Evolutionary conservation across 2,888 invertebrate genomes (phyloP).

Genomic region (Scaeva pyrastri): DNA sequence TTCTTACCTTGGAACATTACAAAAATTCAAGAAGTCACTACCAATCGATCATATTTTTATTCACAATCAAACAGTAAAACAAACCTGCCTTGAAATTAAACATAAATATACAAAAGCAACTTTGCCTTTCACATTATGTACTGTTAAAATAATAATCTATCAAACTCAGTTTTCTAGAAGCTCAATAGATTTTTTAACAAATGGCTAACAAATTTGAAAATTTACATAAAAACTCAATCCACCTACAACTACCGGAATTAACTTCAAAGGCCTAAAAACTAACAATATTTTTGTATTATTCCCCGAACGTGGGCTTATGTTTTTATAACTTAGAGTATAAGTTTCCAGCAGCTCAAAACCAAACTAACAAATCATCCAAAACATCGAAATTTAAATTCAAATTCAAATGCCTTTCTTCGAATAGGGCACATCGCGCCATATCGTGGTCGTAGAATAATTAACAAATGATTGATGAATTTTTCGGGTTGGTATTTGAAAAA

Average conservation of each 20-base stretch:
- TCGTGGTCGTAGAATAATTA: conserved; percentile 41
- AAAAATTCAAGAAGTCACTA: background rate
- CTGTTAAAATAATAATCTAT: conserved; percentile 15
- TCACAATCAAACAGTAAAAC: background rate
- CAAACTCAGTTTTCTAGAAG: conserved; percentile 9
- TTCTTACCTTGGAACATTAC: background rate
- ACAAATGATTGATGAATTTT: conserved; percentile 55
- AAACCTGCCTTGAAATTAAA: conserved; percentile 5
- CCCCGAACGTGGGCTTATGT: background rate
- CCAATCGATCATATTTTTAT: conserved; percentile 34
- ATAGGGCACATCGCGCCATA: background rate
- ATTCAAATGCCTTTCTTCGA: conserved; percentile 27
- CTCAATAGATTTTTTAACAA: background rate
- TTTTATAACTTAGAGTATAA: background rate
- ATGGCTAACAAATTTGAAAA: conserved; percentile 2
- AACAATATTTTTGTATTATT: background rate
- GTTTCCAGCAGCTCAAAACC: background rate
- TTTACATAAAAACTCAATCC: conserved; percentile 25
- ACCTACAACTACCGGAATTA: conserved; percentile 43
- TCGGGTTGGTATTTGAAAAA: conserved; percentile 1
- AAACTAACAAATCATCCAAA: conserved; percentile 26
- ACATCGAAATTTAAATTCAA: conserved; percentile 8
- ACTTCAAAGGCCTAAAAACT: conserved; percentile 8
- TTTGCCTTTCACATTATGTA: conserved; percentile 2
- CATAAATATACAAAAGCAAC: background rate